phyloP scores from a whole-genome alignment of 2,888 invertebrate species.

The Scrobipalpa costella region DNA sequence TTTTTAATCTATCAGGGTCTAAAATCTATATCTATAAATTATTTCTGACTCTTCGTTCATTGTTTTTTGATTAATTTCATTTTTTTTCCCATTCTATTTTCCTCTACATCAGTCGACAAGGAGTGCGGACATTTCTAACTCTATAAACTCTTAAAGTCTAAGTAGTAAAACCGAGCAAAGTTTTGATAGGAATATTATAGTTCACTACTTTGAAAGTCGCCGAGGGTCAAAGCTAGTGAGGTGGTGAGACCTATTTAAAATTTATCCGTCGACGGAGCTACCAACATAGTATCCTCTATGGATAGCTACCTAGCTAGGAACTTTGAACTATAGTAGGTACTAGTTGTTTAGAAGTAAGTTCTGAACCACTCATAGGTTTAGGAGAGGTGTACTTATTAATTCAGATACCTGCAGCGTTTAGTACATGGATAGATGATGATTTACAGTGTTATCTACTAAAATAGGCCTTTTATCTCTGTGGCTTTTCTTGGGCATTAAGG shows the following conservation, averaged over 20 bases:
- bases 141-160: background rate
- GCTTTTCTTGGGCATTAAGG: no score
- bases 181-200: conserved; percentile 7
- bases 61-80: no score
- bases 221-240: conserved; percentile 11
- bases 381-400: background rate
- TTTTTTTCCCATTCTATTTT: no score
- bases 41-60: no score
- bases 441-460: no score
- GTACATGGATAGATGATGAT: no score
- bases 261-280: conserved; percentile 1
- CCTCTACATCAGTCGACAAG: no score
- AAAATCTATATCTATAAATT: no score
- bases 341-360: background rate
- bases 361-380: background rate
- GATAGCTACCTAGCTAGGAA: background rate
- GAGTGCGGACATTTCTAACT: background rate
- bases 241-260: conserved; percentile 8
- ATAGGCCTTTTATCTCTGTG: no score
- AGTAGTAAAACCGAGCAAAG: conserved; percentile 1
- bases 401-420: background rate
- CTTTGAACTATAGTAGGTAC: background rate
- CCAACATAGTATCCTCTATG: background rate
- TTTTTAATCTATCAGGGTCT: no score
- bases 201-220: background rate